A percentile compares a stretch with the other conserved stretches of the same genome.
Evolutionary conservation across 2,888 invertebrate species (phyloP).

Genomic region (Thelaira solivaga): DNA sequence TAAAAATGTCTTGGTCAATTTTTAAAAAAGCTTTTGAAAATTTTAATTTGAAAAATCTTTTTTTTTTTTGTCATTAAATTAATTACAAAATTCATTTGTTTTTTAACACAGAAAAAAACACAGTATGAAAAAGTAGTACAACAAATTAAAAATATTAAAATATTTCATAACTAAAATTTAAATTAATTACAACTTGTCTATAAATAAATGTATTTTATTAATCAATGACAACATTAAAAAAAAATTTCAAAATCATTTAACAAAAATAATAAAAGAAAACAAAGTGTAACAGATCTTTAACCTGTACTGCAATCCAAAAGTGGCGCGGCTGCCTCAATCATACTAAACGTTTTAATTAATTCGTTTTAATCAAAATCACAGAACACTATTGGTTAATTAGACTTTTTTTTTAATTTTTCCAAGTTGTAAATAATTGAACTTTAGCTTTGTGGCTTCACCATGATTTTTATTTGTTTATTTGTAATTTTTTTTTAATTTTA

Average conservation of each 20-base stretch:
- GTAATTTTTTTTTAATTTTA: neutral
- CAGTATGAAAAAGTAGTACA: too few species aligned
- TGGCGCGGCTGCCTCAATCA: constrained; percentile 4
- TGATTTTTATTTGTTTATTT: constrained; percentile 33
- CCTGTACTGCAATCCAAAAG: neutral
- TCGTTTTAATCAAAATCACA: constrained; percentile 25
- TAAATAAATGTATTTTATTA: constrained; percentile 63
- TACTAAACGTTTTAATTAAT: constrained; percentile 41
- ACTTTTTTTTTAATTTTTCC: constrained; percentile 22
- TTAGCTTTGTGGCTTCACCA: constrained; percentile 56
- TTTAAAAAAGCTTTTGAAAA: too few species aligned
- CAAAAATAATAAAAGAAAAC: neutral
- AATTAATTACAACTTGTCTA: constrained; percentile 54
- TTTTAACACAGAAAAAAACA: neutral
- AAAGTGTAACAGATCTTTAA: constrained; percentile 4
- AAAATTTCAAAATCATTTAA: constrained; percentile 1
- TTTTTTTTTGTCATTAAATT: too few species aligned
- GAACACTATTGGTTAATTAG: constrained; percentile 51
- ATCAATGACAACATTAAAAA: constrained; percentile 57
- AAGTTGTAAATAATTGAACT: constrained; percentile 54
- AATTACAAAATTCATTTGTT: too few species aligned
- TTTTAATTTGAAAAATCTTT: too few species aligned
- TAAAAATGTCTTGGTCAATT: too few species aligned
- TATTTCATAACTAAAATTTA: too few species aligned
- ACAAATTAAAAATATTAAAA: too few species aligned